phyloP scores from a whole-genome alignment of 2,797 vertebrate species.

The Apogon hyalosoma region DNA sequence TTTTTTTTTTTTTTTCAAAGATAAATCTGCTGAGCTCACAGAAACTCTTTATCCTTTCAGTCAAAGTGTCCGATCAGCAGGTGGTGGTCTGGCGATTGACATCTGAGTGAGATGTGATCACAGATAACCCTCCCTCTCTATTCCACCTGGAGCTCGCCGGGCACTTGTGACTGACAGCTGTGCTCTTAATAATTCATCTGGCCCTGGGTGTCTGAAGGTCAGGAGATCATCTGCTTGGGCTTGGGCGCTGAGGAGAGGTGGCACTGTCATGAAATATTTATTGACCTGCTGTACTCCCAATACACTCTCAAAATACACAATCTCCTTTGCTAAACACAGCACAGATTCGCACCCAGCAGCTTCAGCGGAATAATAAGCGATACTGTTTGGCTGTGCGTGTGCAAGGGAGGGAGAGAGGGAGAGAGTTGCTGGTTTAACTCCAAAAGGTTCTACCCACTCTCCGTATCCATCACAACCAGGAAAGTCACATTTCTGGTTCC shows the following conservation, averaged over 20 bases:
- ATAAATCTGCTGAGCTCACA: constrained; percentile 48
- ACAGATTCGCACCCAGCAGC: constrained; percentile 62
- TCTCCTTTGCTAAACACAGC: constrained; percentile 68
- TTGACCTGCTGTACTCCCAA: constrained; percentile 89
- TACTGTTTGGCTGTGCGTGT: constrained; percentile 13
- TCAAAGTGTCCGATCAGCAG: constrained; percentile 69
- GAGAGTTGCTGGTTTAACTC: background rate
- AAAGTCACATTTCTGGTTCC: constrained; percentile 52
- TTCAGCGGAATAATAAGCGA: constrained; percentile 33
- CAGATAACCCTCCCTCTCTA: constrained; percentile 73
- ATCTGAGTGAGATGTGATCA: constrained; percentile 78
- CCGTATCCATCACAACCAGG: constrained; percentile 11
- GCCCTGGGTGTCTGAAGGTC: constrained; percentile 92
- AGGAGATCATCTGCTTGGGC: constrained; percentile 83
- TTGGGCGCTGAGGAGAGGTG: constrained; percentile 80
- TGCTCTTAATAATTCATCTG: constrained; percentile 93
- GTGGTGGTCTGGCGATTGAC: constrained; percentile 72
- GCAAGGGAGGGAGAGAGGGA: too few relatives aligned
- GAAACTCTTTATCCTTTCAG: constrained; percentile 23
- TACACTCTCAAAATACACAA: constrained; percentile 89
- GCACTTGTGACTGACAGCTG: constrained; percentile 85
- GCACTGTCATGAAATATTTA: constrained; percentile 93
- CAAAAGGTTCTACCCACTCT: constrained; percentile 5
- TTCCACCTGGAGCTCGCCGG: constrained; percentile 76
- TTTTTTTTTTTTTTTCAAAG: constrained; percentile 18